A percentile compares a stretch with the other conserved stretches of the same genome.
phyloP scores from a whole-genome alignment of 2,113 vertebrate species.

The Phalacrocorax brasilianus region DNA sequence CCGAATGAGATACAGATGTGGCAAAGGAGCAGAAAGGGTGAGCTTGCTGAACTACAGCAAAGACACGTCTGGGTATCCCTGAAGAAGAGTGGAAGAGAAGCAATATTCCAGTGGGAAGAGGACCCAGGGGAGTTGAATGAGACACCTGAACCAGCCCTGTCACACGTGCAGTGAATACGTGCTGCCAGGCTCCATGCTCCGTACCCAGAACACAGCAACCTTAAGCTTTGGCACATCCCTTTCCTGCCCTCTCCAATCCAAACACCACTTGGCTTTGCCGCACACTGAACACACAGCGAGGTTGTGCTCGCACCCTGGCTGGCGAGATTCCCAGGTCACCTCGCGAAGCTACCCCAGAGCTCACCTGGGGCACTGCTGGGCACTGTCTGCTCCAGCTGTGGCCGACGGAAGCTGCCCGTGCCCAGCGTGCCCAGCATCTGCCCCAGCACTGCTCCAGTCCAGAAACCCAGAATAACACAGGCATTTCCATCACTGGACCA shows the following conservation, averaged over 20 bases:
- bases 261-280: neutral
- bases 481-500: accelerated
- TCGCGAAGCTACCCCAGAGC: neutral
- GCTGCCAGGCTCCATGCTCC: neutral
- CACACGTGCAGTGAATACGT: neutral
- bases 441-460: neutral
- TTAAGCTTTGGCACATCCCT: neutral
- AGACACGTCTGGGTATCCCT: neutral
- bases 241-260: neutral
- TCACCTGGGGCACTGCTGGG: neutral
- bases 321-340: too few relatives aligned
- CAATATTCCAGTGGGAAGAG: accelerated
- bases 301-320: neutral
- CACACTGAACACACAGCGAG: neutral
- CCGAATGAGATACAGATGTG: neutral
- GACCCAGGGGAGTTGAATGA: neutral
- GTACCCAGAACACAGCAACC: too few relatives aligned
- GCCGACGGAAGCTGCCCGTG: neutral
- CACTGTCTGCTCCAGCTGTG: neutral
- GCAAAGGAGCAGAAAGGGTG: neutral
- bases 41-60: neutral
- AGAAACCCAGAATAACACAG: neutral
- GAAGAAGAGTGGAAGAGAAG: neutral
- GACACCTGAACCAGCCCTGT: neutral
- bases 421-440: too few relatives aligned